Conservation (phyloP, 2,797 vertebrate species). For the Atherinosoma microstoma region DNA sequence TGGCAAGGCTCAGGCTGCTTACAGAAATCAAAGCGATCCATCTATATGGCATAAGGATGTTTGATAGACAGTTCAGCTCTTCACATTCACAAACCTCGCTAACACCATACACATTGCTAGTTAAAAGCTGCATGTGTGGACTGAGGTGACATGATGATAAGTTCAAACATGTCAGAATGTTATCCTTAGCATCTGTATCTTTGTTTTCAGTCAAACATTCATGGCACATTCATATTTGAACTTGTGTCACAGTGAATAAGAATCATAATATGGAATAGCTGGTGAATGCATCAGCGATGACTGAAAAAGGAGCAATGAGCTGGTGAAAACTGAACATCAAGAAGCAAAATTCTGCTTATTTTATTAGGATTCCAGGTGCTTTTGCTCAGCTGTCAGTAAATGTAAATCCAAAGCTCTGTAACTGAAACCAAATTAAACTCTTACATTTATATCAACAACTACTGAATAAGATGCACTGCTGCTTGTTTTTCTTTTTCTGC, state of each 20-base stretch:
- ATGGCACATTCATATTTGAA: background rate
- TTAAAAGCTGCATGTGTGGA: background rate
- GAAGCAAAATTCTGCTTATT: constrained; percentile 1
- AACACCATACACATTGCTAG: background rate
- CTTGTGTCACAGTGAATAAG: background rate
- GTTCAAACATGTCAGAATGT: background rate
- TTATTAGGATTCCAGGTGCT: constrained; percentile 13
- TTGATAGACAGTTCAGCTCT: constrained; percentile 14
- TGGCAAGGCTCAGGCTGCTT: constrained; percentile 28
- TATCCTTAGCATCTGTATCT: background rate
- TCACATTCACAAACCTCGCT: constrained; percentile 15
- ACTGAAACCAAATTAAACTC: constrained; percentile 26
- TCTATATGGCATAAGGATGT: constrained; percentile 18
- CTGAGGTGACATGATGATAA: background rate
- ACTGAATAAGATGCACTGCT: constrained; percentile 32
- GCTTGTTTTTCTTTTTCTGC: constrained; percentile 24
- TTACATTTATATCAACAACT: constrained; percentile 27
- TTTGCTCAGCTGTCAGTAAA: constrained; percentile 20
- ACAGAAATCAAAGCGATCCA: constrained; percentile 59
- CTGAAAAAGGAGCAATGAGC: constrained; percentile 6
- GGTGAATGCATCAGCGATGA: constrained; percentile 8
- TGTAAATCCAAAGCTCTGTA: constrained; percentile 23
- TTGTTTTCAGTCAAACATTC: background rate
- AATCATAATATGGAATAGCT: background rate
- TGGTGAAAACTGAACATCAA: constrained; percentile 3